phyloP scores from a whole-genome alignment of 2,113 vertebrate species.

The Trogon melanurus region DNA sequence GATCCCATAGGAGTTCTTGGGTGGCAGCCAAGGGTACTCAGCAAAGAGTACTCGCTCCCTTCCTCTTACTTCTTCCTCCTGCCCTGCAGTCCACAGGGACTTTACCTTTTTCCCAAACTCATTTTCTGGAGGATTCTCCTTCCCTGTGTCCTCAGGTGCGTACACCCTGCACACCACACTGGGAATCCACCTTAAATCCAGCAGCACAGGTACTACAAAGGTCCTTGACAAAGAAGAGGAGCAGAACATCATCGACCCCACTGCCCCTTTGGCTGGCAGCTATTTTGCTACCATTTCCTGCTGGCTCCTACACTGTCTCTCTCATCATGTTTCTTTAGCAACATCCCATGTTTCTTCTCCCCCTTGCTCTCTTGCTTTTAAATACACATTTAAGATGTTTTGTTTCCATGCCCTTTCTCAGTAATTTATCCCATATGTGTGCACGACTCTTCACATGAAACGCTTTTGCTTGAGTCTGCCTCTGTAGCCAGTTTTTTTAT shows the following conservation, averaged over 20 bases:
- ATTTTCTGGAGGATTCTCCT: background rate
- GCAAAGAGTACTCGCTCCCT: background rate
- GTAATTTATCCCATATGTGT: slow-evolving; percentile 50
- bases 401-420: slow-evolving; percentile 12
- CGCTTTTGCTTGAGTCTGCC: background rate
- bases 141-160: background rate
- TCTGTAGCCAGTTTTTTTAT: background rate
- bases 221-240: background rate
- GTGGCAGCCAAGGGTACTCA: background rate
- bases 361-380: slow-evolving; percentile 3
- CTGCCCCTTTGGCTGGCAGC: background rate
- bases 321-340: background rate
- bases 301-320: background rate
- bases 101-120: background rate
- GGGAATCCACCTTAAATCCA: background rate
- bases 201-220: background rate
- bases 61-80: background rate
- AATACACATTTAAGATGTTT: slow-evolving; percentile 7
- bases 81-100: background rate
- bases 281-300: background rate
- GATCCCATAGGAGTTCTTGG: background rate
- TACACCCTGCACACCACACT: accelerated
- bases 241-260: background rate
- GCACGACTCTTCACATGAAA: slow-evolving; percentile 12
- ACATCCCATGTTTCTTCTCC: background rate